A percentile compares a stretch with the other conserved stretches of the same genome.
phyloP scores from a whole-genome alignment of 30 jellyfish, hydroid and myxozoan species.

The Pseudorhiza aurosa region DNA sequence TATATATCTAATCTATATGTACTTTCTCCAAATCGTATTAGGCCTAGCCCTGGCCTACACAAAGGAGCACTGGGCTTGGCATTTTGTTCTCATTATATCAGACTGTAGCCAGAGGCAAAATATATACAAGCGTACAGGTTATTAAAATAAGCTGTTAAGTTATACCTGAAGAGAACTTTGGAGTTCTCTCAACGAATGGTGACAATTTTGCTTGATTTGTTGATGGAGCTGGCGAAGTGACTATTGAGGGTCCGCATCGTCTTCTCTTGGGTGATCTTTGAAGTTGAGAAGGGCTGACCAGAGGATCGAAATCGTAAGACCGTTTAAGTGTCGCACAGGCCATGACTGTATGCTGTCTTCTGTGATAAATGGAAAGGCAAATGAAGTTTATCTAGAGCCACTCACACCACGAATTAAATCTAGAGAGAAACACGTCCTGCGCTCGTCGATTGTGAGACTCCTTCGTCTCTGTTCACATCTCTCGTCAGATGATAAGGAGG shows the following conservation, averaged over 20 bases:
- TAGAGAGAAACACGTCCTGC: too few species aligned
- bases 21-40: too few species aligned
- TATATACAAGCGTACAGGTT: background rate
- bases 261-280: conserved; percentile 72
- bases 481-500: background rate
- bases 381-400: too few species aligned
- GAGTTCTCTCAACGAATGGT: conserved; percentile 56
- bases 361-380: background rate
- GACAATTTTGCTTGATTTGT: conserved; percentile 38
- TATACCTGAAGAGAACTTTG: conserved; percentile 68
- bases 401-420: too few species aligned
- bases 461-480: background rate
- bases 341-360: conserved; percentile 17
- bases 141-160: background rate
- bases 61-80: conserved; percentile 16
- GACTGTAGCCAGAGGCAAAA: background rate
- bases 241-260: conserved; percentile 57
- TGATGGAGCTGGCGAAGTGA: conserved; percentile 59
- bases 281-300: conserved; percentile 69
- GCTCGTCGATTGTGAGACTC: background rate
- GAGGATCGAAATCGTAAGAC: conserved; percentile 77
- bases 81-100: background rate
- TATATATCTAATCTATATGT: too few species aligned
- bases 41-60: conserved; percentile 7
- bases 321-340: conserved; percentile 86